These are phyloP conservation scores for Paelopatides confundens DNA, from an alignment of 53 echinoderm and acorn worm species.

Conservation along the genomic window DNA sequence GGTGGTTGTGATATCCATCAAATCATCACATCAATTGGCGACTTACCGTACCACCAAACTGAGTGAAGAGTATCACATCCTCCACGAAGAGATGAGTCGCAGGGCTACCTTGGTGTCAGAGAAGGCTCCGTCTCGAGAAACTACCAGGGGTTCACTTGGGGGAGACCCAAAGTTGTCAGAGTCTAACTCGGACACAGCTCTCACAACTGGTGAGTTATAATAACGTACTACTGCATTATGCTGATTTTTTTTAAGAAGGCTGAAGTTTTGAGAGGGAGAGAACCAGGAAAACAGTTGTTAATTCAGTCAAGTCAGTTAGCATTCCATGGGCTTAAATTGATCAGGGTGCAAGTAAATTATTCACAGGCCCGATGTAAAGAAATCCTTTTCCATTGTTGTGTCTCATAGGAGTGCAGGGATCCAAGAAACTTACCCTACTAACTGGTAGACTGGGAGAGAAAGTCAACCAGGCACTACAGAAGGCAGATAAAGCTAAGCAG, in stretches of 20 bases:
- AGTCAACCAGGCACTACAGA: constrained; percentile 91
- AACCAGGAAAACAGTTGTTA: background rate
- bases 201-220: background rate
- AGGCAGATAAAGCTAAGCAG: constrained; percentile 91
- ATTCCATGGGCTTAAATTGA: too few species aligned
- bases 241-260: too few species aligned
- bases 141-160: constrained; percentile 56
- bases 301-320: too few species aligned
- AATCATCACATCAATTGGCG: constrained; percentile 75
- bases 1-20: constrained; percentile 79
- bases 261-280: background rate
- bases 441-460: constrained; percentile 94
- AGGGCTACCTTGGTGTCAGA: constrained; percentile 77
- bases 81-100: constrained; percentile 77
- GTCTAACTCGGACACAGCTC: constrained; percentile 15
- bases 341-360: too few species aligned
- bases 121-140: constrained; percentile 68
- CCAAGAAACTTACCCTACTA: constrained; percentile 87
- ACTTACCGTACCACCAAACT: constrained; percentile 88
- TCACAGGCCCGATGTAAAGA: background rate
- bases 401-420: constrained; percentile 53
- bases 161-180: background rate
- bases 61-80: constrained; percentile 67
- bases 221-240: too few species aligned
- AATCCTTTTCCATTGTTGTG: background rate